These are phyloP conservation scores for Melitaea athalia DNA, from an alignment of 2,888 invertebrate genomes.

Conservation along the genomic window DNA sequence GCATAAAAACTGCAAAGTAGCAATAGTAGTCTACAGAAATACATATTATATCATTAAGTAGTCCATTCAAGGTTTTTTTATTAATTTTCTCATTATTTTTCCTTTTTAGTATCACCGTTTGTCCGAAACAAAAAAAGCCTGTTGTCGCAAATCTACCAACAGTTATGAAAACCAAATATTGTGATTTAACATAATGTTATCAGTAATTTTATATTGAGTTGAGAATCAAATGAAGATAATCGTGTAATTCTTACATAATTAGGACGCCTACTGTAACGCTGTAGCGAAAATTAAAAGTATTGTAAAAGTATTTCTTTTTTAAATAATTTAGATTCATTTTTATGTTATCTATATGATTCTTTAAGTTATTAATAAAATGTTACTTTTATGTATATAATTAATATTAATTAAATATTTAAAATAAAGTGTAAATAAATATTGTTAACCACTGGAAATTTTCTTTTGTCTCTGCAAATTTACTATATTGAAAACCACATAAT, in stretches of 20 bases:
- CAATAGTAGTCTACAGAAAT: neutral
- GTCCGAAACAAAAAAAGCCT: conserved; percentile 85
- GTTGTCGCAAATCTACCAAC: conserved; percentile 85
- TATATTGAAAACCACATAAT: neutral
- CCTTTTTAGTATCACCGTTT: conserved; percentile 85
- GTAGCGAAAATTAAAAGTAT: conserved; percentile 51
- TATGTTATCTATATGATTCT: neutral
- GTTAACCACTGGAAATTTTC: neutral
- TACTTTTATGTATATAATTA: neutral
- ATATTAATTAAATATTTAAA: conserved; percentile 2
- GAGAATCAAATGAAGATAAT: neutral
- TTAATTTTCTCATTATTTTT: conserved; percentile 26
- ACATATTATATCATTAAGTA: neutral
- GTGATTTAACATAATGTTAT: conserved; percentile 38
- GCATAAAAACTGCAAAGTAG: neutral
- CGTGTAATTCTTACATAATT: neutral
- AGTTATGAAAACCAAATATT: conserved; percentile 73
- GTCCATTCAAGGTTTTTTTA: neutral
- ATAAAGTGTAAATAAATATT: neutral
- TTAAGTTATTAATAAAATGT: neutral
- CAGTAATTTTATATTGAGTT: neutral
- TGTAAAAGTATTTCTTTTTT: conserved; percentile 58
- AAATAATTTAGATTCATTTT: conserved; percentile 17
- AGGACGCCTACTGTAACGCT: conserved; percentile 12
- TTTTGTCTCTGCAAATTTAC: neutral